These are phyloP conservation scores for Ceratina calcarata DNA, from an alignment of 1,140 invertebrate species.

Conservation along the genomic window DNA sequence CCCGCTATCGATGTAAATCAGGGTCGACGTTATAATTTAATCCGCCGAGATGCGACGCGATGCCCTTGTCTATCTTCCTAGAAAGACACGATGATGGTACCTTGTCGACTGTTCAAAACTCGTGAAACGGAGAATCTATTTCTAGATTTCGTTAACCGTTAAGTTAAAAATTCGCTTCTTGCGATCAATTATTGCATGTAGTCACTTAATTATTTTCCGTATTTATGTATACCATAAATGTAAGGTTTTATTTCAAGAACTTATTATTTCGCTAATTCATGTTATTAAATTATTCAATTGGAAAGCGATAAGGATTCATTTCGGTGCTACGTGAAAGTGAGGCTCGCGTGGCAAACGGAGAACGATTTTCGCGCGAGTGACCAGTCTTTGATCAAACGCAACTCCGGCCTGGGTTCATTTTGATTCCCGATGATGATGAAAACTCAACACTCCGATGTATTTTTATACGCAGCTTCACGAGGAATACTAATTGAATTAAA, in stretches of 20 bases:
- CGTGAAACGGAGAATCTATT: neutral
- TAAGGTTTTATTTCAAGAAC: too few relatives aligned
- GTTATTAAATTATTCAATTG: too few relatives aligned
- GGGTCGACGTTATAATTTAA: conserved; percentile 58
- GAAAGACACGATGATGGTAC: too few relatives aligned
- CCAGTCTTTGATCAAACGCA: neutral
- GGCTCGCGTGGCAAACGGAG: neutral
- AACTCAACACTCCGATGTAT: neutral
- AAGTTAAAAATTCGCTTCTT: too few relatives aligned
- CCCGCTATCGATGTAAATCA: conserved; percentile 53
- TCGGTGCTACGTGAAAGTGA: too few relatives aligned
- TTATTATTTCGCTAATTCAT: too few relatives aligned
- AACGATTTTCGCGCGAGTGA: too few relatives aligned
- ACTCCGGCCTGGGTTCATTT: neutral
- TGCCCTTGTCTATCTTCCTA: conserved; percentile 13
- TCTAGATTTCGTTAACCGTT: too few relatives aligned
- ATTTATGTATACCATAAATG: too few relatives aligned
- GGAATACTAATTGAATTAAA: neutral
- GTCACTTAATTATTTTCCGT: too few relatives aligned
- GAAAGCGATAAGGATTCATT: too few relatives aligned
- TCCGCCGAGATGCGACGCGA: conserved; percentile 4
- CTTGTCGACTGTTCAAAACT: neutral
- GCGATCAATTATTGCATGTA: too few relatives aligned
- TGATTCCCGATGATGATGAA: conserved; percentile 8
- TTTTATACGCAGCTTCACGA: neutral